Percentiles rank a stretch among this genome's conserved stretches.
phyloP scores from a whole-genome alignment of 2,113 vertebrate species.

The Centrocercus urophasianus region DNA sequence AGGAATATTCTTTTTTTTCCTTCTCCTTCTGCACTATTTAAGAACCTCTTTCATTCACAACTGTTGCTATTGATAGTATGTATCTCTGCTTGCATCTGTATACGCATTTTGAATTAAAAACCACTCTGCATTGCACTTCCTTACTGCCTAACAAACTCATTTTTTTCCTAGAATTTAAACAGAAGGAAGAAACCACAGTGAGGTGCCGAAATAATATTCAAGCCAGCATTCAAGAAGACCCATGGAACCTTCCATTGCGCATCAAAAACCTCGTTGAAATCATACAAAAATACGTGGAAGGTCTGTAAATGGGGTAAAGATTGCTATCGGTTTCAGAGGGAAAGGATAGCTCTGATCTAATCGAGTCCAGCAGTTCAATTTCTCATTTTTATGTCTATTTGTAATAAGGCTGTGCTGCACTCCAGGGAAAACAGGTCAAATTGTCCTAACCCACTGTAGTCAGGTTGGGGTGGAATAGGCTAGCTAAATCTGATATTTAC shows the following conservation, averaged over 20 bases:
- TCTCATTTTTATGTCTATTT: not conserved
- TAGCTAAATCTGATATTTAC: not conserved
- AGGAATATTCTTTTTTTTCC: not conserved
- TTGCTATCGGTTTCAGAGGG: not conserved
- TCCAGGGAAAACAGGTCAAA: not conserved
- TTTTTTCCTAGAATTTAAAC: conserved; percentile 87
- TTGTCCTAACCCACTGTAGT: not conserved
- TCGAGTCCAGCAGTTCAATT: not conserved
- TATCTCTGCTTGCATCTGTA: not conserved
- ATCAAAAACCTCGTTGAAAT: conserved; percentile 94
- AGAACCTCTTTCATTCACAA: not conserved
- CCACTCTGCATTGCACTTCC: not conserved
- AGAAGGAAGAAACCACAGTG: conserved; percentile 91
- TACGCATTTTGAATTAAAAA: not conserved
- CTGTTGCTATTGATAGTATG: not conserved
- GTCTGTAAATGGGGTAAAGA: conserved; percentile 72
- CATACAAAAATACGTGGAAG: conserved; percentile 93
- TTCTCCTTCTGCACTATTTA: not conserved
- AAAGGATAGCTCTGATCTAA: not conserved
- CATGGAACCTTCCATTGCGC: conserved; percentile 94
- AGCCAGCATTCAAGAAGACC: conserved; percentile 96
- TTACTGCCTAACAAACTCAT: not conserved
- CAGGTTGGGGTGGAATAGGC: not conserved
- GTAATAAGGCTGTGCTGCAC: not conserved
- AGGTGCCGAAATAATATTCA: conserved; percentile 89